Base-by-base conservation (phyloP, 1,140 invertebrate species). In the Habropoda laboriosa region DNA sequence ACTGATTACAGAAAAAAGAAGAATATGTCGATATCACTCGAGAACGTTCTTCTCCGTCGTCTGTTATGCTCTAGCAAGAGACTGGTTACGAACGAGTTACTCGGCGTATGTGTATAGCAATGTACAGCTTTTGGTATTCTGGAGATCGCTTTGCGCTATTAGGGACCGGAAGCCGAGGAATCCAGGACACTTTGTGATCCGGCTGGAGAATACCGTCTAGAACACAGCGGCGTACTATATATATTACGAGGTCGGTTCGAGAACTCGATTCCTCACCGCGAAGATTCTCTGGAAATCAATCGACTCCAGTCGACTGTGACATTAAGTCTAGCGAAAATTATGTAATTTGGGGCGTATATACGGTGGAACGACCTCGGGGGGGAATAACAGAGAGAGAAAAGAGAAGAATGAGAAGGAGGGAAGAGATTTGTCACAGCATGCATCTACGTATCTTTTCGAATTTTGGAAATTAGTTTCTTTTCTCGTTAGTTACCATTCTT, bases 51-150 rank as follows among this genome's bases (percentile, higher is more conserved):
- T 58, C 53, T 70, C 64, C 38, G n/a, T 55, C n/a, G 49, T n/a
- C 30, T 40, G 30, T 38, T 27, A 10, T 24, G 32, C 42, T 30
- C 27, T 16, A 53, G 27, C 3, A 42, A n/a, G n/a, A n/a, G 6
- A 32, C n/a, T 70, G 8, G 24, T 55, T 35, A 24, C 13, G 40
- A 38, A 24, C 38, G 40, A 57, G 40, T 73, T 60, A 63, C 67
- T 21, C 42, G 40, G 7, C 66, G 10, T n/a, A 13, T 45, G 60
- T 63, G 18, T 73, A 40, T 51, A 71, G 67, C 76, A 79, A 72
- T 79, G 68, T 38, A 64, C 77, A 73, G 77, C 51, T 66, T n/a
- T n/a, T n/a, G 71, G 60, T 47, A 47, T 45, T 73, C 30, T 24
- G 45, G 47, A 61, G 47, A 13, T 64, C 51, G 30, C 38, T 64